Base-by-base conservation (phyloP, 2,888 invertebrate genomes). In the Halocaridina rubra region DNA sequence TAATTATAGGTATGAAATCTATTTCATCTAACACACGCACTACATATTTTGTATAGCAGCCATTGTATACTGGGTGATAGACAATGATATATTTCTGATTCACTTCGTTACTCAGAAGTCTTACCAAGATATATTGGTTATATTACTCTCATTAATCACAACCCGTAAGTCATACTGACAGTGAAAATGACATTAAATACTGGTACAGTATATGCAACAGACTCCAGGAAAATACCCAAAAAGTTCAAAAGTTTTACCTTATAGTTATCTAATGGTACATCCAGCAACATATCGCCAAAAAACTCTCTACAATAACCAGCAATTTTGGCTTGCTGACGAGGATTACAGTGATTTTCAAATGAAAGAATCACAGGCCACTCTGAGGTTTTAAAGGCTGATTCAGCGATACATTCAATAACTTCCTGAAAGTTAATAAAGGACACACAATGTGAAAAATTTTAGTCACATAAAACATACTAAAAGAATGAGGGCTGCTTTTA, bases 281-380 rank as follows among this genome's bases (percentile, higher is more conserved):
- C 96, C 89, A 98, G 93, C 89, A 98, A 92, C 96, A 96, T 96
- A 86, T 98, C 97, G 81, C 98, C 98, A 91, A 98, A 98, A 90
- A 96, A 96, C 90, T 97, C 97, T 89, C 96, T 93, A 92, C 98
- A 98, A 92, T 98, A 98, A 92, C 96, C 95, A 64, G 98, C 98
- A 90, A 98, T 98, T 93, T 98, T 98, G 75, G 97, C 98, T 92
- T 96, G 98, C 91, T 98, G 98, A 89, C 96, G 93, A 16, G 97
- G 96, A 91, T 98, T 98, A 92, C 98, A 98, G 91, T 98, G 98
- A 92, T 98, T 98, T 93, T 98, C 98, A 91, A 98, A 98, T 90
- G 98, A 98, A 89, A 98, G 93, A 91, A 98, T 94, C 89, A 98
- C 98, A 85, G 98, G 98, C 92, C 94, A 98, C 90, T 98, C 97